phyloP scores from a whole-genome alignment of 1,140 invertebrate species.

The Anastatus disparis region DNA sequence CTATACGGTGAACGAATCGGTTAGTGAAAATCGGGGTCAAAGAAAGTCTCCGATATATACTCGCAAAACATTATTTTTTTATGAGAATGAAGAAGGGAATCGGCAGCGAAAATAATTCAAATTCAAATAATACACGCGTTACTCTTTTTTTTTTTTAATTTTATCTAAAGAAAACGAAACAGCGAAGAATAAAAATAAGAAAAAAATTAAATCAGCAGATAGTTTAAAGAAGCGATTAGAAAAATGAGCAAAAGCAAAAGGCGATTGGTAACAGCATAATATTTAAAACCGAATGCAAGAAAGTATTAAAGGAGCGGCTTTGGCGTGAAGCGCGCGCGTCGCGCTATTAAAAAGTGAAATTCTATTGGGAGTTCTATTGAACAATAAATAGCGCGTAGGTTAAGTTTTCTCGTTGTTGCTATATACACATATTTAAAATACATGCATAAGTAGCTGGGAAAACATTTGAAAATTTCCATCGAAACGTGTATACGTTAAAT shows the following conservation, averaged over 20 bases:
- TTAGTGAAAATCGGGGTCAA: constrained; percentile 46
- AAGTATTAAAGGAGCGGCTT: constrained; percentile 38
- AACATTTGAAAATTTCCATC: background rate
- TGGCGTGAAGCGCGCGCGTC: constrained; percentile 42
- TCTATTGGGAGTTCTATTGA: constrained; percentile 10
- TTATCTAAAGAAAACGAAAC: constrained; percentile 39
- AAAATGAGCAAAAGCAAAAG: background rate
- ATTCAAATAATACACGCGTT: background rate
- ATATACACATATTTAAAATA: background rate
- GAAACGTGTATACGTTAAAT: background rate
- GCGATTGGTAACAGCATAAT: constrained; percentile 37
- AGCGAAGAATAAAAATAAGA: too few relatives aligned
- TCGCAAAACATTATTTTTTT: too few relatives aligned
- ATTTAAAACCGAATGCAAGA: too few relatives aligned
- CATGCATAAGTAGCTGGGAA: background rate
- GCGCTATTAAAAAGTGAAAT: constrained; percentile 50
- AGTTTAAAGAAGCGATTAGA: constrained; percentile 7
- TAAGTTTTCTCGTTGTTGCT: background rate
- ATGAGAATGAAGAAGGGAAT: background rate
- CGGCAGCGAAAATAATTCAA: background rate
- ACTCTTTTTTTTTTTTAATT: too few relatives aligned
- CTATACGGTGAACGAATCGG: background rate
- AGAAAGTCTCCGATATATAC: constrained; percentile 43
- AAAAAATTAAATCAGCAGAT: background rate
- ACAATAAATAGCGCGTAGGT: constrained; percentile 31